Evolutionary conservation across 2,113 vertebrate species (phyloP), one percentile per base, ranked within the genome.

Genomic region (Pardalotus punctatus): DNA sequence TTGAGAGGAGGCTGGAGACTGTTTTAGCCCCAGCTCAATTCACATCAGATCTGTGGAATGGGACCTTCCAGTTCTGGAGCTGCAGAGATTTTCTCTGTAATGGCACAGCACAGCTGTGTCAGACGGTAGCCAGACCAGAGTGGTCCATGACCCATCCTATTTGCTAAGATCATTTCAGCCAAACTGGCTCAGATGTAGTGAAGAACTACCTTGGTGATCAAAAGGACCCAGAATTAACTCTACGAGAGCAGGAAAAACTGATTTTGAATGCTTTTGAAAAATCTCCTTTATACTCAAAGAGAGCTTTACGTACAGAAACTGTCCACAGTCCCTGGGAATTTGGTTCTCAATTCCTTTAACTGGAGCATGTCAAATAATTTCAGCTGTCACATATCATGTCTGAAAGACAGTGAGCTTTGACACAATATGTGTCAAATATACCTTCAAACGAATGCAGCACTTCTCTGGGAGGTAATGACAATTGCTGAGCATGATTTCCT

Each of bases 301-400:
- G 33, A 73, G 33, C 35, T 94, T 91, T 79, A 60, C 56, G 27
- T 31, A 73, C 62, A 81, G 48, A 77, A 86, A 54, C 24, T 54
- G 14, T 60, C 65, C 72, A 38, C 21, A 56, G 65, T 29, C 61
- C 6, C 57, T 71, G 56, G 61, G 57, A 94, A 70, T 74, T 74
- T 81, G 43, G 36, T 58, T 33, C 71, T 92, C 45, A 33, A 23
- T 66, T 90, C 67, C 50, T 87, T 82, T 92, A 93, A 81, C 56
- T 79, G 76, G 72, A 92, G 50, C 48, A 88, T 93, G 60, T 57
- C 51, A 74, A 87, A 82, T 78, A 38, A 90, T 86, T 92, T 95
- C 88, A 90, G n/a, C 53, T 94, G 81, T 93, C 82, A 84, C 43
- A 83, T 58, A 48, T 73, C 85, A 81, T 21, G 13, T 83, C 43